A percentile compares a stretch with the other conserved stretches of the same genome.
Evolutionary conservation across 2,888 invertebrate genomes (phyloP).

Genomic region (Syritta pipiens): DNA sequence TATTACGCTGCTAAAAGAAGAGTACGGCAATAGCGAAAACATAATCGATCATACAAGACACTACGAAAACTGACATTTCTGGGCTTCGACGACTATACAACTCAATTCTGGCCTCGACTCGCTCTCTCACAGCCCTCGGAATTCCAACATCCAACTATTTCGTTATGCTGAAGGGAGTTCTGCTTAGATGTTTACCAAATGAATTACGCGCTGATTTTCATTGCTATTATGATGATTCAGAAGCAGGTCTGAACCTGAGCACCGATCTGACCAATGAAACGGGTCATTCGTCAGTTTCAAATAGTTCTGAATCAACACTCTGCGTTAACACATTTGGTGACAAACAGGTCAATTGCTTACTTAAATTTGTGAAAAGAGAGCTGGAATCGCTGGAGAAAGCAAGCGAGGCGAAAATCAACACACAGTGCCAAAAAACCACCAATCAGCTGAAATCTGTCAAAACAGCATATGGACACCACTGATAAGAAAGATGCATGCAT

Average conservation of each 20-base stretch:
- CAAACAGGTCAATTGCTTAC: constrained; percentile 13
- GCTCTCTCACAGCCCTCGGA: constrained; percentile 27
- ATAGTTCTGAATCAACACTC: background rate
- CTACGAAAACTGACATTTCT: background rate
- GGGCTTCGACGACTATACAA: background rate
- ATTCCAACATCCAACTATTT: constrained; percentile 31
- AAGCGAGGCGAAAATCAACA: constrained; percentile 9
- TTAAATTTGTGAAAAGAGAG: constrained; percentile 26
- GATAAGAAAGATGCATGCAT: background rate
- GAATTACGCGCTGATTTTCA: constrained; percentile 19
- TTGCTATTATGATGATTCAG: background rate
- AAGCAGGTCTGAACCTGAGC: background rate
- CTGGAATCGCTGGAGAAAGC: constrained; percentile 22
- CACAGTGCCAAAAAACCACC: too few species aligned
- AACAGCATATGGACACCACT: background rate
- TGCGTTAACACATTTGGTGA: background rate
- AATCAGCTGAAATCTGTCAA: background rate
- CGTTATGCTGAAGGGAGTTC: constrained; percentile 28
- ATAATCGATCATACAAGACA: background rate
- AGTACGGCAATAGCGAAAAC: background rate
- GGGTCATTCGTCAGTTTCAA: background rate
- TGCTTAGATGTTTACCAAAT: constrained; percentile 26
- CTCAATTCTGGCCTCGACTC: background rate
- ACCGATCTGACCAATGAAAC: background rate
- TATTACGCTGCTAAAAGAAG: background rate